Evolutionary conservation across 2,113 vertebrate genomes (phyloP).

Genomic region (Nothoprocta pentlandii): DNA sequence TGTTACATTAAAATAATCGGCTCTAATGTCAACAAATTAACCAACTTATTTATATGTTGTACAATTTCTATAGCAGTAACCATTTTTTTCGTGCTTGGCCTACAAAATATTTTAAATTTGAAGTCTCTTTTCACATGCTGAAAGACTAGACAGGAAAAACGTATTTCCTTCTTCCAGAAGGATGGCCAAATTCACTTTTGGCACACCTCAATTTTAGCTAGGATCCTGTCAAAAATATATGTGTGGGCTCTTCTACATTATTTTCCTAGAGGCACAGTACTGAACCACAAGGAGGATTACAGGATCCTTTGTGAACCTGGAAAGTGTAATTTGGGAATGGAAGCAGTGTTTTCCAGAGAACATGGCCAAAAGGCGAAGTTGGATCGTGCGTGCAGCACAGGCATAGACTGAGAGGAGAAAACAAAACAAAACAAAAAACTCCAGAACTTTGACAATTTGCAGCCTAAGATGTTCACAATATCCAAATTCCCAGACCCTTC

Average conservation of each 20-base stretch:
- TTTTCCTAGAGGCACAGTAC: not conserved
- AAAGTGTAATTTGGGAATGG: accelerated
- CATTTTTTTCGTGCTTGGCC: not conserved
- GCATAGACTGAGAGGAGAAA: not conserved
- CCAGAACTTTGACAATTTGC: not conserved
- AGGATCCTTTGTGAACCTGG: not conserved
- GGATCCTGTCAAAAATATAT: accelerated
- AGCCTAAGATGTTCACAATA: not conserved
- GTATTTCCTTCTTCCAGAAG: not conserved
- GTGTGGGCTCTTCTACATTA: accelerated
- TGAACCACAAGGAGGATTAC: not conserved
- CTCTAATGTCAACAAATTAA: not conserved
- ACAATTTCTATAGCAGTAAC: not conserved
- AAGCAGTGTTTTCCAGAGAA: not conserved
- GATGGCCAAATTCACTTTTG: not conserved
- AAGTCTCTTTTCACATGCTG: not conserved
- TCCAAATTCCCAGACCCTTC: not conserved
- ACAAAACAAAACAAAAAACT: not conserved
- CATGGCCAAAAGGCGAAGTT: not conserved
- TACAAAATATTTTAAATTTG: not conserved
- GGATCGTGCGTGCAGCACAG: not conserved
- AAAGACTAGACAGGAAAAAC: not conserved
- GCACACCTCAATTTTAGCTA: not conserved
- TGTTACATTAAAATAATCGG: not conserved
- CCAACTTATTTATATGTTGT: not conserved